Percentiles rank a stretch among this genome's conserved stretches.
These are phyloP conservation scores for Misgurnus mizolepis DNA, from an alignment of 2,113 vertebrate species.

Conservation along the genomic window DNA sequence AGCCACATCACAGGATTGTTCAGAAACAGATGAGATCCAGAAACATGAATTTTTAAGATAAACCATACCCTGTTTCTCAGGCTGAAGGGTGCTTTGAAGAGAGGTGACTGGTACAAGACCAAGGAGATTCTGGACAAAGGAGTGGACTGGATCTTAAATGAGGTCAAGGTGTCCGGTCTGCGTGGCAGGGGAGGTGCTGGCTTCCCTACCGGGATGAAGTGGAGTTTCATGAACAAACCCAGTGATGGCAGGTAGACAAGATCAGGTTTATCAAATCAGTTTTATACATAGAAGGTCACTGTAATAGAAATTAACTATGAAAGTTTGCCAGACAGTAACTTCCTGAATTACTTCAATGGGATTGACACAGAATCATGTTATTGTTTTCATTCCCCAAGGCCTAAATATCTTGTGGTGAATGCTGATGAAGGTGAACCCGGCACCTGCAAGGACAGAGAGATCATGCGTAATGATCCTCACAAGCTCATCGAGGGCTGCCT, in stretches of 20 bases:
- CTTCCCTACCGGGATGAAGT: slow-evolving; percentile 97
- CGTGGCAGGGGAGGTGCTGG: slow-evolving; percentile 93
- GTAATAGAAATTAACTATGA: too few species aligned
- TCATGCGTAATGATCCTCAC: slow-evolving; percentile 94
- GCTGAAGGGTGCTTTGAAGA: slow-evolving; percentile 85
- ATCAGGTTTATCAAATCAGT: background rate
- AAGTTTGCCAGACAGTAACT: too few species aligned
- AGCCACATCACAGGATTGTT: too few species aligned
- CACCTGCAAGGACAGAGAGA: slow-evolving; percentile 97
- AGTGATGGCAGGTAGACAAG: slow-evolving; percentile 56
- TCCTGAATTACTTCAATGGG: background rate
- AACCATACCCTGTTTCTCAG: slow-evolving; percentile 58
- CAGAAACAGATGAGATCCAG: too few species aligned
- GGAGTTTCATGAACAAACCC: slow-evolving; percentile 98
- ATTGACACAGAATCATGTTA: background rate
- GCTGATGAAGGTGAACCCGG: slow-evolving; percentile 96
- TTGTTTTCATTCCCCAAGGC: slow-evolving; percentile 69
- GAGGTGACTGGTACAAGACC: slow-evolving; percentile 97
- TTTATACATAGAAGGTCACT: too few species aligned
- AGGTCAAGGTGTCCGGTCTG: slow-evolving; percentile 90
- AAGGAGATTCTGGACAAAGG: slow-evolving; percentile 97
- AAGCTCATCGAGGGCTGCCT: slow-evolving; percentile 92
- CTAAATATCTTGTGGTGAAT: slow-evolving; percentile 97
- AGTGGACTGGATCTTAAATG: slow-evolving; percentile 93
- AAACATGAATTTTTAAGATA: too few species aligned